These are phyloP conservation scores for Hiodon tergisus DNA, from an alignment of 2,113 vertebrate genomes.

Conservation along the genomic window DNA sequence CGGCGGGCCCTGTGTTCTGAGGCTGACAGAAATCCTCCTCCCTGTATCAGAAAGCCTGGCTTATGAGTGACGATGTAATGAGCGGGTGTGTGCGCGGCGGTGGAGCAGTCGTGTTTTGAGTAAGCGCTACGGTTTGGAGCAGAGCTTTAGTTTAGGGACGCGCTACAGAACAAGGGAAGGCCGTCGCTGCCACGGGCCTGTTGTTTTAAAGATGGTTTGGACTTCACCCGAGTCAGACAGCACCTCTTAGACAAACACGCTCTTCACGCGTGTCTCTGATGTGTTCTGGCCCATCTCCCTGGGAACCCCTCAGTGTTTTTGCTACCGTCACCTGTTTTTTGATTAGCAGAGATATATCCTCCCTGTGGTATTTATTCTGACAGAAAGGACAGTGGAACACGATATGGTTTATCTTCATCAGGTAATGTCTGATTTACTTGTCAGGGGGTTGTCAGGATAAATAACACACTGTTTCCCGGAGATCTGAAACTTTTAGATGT, in stretches of 20 bases:
- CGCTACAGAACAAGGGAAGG: neutral
- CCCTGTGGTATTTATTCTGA: no score
- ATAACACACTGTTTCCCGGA: no score
- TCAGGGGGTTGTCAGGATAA: no score
- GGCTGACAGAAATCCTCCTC: neutral
- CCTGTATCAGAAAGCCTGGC: neutral
- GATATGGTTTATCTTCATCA: no score
- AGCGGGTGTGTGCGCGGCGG: neutral
- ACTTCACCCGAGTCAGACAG: conserved; percentile 20
- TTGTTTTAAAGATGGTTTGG: neutral
- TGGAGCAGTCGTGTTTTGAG: neutral
- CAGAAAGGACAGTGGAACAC: no score
- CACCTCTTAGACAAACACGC: neutral
- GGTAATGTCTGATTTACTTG: no score
- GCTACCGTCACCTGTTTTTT: no score
- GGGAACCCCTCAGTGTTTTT: no score
- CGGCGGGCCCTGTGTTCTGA: neutral
- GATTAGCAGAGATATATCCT: no score
- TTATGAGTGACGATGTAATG: neutral
- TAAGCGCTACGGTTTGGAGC: neutral
- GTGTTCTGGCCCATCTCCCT: no score
- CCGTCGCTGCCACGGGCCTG: neutral
- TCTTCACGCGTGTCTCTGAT: no score
- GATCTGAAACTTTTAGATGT: no score
- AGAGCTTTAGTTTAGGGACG: neutral